These are phyloP conservation scores for Heterotis niloticus DNA, from an alignment of 2,113 vertebrate genomes.

Conservation along the genomic window DNA sequence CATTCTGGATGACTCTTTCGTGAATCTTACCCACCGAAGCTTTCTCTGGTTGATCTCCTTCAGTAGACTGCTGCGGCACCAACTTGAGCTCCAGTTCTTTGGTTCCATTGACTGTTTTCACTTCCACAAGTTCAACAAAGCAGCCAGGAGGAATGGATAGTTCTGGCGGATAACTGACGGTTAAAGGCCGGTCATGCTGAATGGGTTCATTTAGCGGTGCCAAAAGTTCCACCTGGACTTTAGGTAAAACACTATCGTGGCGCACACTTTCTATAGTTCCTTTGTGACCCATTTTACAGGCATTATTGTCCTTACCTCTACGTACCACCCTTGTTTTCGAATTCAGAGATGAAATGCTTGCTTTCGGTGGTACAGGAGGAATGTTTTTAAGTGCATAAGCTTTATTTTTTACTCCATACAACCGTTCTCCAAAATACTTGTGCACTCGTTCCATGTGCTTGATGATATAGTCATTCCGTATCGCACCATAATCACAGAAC, in stretches of 20 bases:
- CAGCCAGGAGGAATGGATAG: slow-evolving; percentile 84
- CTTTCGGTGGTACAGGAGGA: slow-evolving; percentile 21
- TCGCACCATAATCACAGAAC: slow-evolving; percentile 84
- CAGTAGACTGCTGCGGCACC: slow-evolving; percentile 64
- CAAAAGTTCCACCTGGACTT: slow-evolving; percentile 70
- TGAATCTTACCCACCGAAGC: slow-evolving; percentile 31
- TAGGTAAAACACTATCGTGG: slow-evolving; percentile 42
- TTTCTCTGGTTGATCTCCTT: slow-evolving; percentile 43
- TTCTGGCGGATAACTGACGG: slow-evolving; percentile 79
- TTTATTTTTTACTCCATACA: slow-evolving; percentile 26
- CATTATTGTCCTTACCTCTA: neutral
- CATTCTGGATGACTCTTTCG: neutral
- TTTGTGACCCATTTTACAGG: neutral
- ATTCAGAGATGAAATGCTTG: slow-evolving; percentile 22
- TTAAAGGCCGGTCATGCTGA: slow-evolving; percentile 78
- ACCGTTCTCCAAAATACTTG: slow-evolving; percentile 50
- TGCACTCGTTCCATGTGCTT: slow-evolving; percentile 85
- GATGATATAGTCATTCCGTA: slow-evolving; percentile 82
- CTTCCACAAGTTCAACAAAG: slow-evolving; percentile 85
- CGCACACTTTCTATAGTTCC: neutral
- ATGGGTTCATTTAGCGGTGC: slow-evolving; percentile 69
- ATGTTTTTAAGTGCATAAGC: neutral
- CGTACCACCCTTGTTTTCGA: too few relatives aligned
- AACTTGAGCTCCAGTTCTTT: slow-evolving; percentile 84
- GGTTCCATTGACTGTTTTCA: slow-evolving; percentile 83